phyloP scores from a whole-genome alignment of 2,113 vertebrate genomes.

The Alligator mississippiensis region DNA sequence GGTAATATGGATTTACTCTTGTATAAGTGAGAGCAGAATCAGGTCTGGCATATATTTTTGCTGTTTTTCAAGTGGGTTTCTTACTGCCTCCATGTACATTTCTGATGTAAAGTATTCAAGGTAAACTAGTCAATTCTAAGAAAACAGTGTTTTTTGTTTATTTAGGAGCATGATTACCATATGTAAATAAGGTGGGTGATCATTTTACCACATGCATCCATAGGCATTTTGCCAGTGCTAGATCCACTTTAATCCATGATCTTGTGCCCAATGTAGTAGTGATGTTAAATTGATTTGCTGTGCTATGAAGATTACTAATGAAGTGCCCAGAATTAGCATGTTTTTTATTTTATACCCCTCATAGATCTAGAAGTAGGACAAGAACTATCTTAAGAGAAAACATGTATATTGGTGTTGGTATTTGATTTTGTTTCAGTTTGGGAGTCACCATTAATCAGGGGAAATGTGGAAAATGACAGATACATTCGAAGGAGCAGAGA shows the following conservation, averaged over 20 bases:
- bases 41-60: neutral
- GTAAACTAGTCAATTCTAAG: neutral
- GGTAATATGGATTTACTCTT: neutral
- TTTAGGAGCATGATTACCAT: neutral
- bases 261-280: neutral
- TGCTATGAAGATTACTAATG: neutral
- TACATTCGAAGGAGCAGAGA: neutral
- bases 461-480: neutral
- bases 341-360: neutral
- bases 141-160: neutral
- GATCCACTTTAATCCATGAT: neutral
- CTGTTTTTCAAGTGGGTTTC: neutral
- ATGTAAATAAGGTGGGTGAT: rapidly evolving
- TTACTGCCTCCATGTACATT: rapidly evolving
- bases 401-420: neutral
- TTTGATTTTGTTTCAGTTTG: neutral
- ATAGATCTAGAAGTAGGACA: neutral
- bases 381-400: neutral
- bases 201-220: neutral
- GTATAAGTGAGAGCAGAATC: neutral
- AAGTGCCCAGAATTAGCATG: neutral
- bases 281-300: neutral
- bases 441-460: neutral
- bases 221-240: neutral
- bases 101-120: neutral